These are phyloP conservation scores for Macropodus opercularis DNA, from an alignment of 2,797 vertebrate species.

Conservation along the genomic window DNA sequence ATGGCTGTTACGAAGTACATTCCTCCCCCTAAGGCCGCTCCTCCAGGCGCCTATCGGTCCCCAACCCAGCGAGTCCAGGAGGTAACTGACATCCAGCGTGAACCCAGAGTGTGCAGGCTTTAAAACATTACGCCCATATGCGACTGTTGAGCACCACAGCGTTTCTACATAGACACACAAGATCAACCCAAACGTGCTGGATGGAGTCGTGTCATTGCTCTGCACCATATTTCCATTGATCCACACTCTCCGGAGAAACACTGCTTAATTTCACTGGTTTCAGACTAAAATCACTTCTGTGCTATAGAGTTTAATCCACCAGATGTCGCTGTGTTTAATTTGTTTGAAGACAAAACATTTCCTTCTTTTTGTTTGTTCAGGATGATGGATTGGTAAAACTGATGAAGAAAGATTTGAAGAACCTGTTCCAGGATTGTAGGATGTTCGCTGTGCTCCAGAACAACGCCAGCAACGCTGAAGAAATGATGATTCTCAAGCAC, in stretches of 20 bases:
- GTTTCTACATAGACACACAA: no score
- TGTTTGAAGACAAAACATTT: no score
- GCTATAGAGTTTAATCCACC: no score
- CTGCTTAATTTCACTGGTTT: no score
- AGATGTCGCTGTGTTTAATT: no score
- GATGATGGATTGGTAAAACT: slow-evolving; percentile 70
- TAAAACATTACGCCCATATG: neutral
- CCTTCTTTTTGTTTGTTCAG: slow-evolving; percentile 47
- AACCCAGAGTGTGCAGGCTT: neutral
- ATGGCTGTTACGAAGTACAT: slow-evolving; percentile 90
- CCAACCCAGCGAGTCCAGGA: slow-evolving; percentile 29
- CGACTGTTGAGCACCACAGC: neutral
- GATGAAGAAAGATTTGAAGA: slow-evolving; percentile 77
- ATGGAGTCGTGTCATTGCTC: no score
- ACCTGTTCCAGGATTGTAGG: slow-evolving; percentile 80
- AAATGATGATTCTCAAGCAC: slow-evolving; percentile 81
- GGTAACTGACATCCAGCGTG: slow-evolving; percentile 72
- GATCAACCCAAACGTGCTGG: no score
- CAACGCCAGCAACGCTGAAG: slow-evolving; percentile 77
- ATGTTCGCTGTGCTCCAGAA: slow-evolving; percentile 92
- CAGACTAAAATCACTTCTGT: no score
- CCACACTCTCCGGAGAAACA: no score
- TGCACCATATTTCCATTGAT: no score
- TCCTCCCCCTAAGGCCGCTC: slow-evolving; percentile 75
- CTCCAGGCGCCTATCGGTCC: slow-evolving; percentile 74